Base-by-base conservation (phyloP, 2,888 invertebrate species). In the Athetis lepigone region DNA sequence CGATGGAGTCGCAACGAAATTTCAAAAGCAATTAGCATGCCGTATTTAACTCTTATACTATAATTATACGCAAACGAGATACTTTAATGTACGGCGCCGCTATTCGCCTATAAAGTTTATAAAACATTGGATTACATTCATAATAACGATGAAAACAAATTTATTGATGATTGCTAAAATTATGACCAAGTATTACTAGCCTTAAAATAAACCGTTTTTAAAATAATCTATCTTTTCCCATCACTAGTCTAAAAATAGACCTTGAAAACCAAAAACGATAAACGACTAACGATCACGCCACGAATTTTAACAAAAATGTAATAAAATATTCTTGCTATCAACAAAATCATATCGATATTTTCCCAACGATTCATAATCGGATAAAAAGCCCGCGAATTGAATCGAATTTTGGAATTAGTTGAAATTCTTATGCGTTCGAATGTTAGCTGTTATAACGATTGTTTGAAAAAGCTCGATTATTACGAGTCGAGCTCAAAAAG, bases 11-110 rank as follows among this genome's bases (percentile, higher is more conserved):
- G 57, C 60, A 59, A 55, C 43, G 66, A 64, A 79, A 74, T 79
- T 79, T 68, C 40, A 47, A 60, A 59, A 70, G 73, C 64, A 77
- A 78, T 77, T 78, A 77, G 66, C 76, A 39, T 33, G 54, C 67
- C 49, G 52, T 74, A 64, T 63, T 43, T 65, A 76, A 65, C 65
- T 76, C 66, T 54, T 60, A 39, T 50, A 33, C 45, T 66, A 60
- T 76, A 79, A 73, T 76, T 77, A 73, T 73, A 50, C 61, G 61
- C 45, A 63, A 75, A 70, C 56, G 56, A 59, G 59, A 57, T 49
- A 57, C 39, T 58, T 71, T 71, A 54, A 68, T 71, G 62, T 49
- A 59, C 43, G 16, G 49, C 21, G 29, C 46, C 29, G 46, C 21
- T 50, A 37, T 63, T 58, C 29, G 54, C 57, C 50, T 55, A 67